Evolutionary conservation across 1,140 invertebrate genomes (phyloP), one percentile per base, ranked within the genome.

Genomic region (Habropoda laboriosa): DNA sequence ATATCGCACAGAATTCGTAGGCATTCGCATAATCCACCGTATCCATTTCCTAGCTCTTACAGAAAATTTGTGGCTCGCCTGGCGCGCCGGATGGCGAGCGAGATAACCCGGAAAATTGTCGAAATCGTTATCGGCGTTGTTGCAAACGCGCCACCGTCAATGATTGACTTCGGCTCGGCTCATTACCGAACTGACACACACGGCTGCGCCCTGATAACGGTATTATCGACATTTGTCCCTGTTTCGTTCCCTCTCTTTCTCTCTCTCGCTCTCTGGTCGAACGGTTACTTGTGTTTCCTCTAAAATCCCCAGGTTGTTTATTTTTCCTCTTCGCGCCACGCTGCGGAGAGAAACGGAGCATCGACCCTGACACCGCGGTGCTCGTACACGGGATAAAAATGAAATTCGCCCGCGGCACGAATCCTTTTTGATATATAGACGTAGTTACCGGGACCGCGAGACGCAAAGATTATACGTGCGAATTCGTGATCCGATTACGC

Each of bases 201-300:
- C 70, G 45, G 63, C 42, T 57, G 57, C n/a, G 55, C 45, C 49
- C 81, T 55, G 77, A 86, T 86, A 86, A 86, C 60, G 60, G 47
- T 45, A 51, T 86, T 86, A 83, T 86, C 84, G 67, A 63, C 80
- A 86, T 72, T 81, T 57, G 45, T n/a, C 35, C 21, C 40, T 53
- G 24, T 72, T 76, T 70, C 30, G 38, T 60, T 16, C 51, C 16
- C 21, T 1, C 58, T 3, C 27, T 51, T 18, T 42, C 32, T 3
- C 12, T 10, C 38, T n/a, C n/a, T n/a, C 18, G 1, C 5, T 6
- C 4, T 13, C 18, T n/a, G 16, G 16, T 7, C 47, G 45, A 35
- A n/a, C 13, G 18, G 57, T 63, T 68, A 53, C 57, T 30, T 32
- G 63, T 40, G 55, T 67, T 71, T 32, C 32, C 80, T 81, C 51